Evolutionary conservation across 2,113 vertebrate genomes (phyloP).

Genomic region (Chlamydotis undulata): DNA sequence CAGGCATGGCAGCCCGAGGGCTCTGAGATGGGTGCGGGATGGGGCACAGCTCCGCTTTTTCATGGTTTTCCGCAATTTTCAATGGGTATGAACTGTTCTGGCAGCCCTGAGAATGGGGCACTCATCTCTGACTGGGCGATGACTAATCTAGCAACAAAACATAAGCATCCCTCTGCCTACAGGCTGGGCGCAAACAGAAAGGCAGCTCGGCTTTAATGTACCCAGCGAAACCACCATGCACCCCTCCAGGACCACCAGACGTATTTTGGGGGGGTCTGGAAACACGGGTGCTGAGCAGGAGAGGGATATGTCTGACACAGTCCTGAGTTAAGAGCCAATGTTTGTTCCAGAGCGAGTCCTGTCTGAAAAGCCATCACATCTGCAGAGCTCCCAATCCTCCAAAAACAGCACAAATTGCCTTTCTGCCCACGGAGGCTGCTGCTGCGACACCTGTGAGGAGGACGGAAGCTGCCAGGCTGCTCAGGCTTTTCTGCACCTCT

Average conservation of each 20-base stretch:
- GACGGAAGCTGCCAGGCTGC: rapidly evolving
- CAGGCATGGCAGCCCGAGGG: rapidly evolving
- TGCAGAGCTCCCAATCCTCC: background rate
- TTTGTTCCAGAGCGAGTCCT: background rate
- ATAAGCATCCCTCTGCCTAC: background rate
- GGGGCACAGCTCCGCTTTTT: background rate
- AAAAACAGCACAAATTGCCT: background rate
- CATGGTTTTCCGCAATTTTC: background rate
- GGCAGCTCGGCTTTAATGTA: background rate
- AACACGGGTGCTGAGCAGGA: background rate
- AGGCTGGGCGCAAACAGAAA: background rate
- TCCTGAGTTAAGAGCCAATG: background rate
- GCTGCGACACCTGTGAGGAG: background rate
- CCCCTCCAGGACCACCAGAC: rapidly evolving
- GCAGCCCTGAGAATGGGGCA: background rate
- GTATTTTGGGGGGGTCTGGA: background rate
- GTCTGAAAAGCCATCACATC: background rate
- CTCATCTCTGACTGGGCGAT: background rate
- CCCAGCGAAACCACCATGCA: background rate
- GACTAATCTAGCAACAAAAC: background rate
- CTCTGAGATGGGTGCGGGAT: background rate
- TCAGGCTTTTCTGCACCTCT: background rate
- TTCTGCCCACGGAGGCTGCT: background rate
- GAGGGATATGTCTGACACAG: background rate
- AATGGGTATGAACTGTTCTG: background rate